Conservation (phyloP, 64 coral and sea anemone genomes). For the Astreopora myriophthalma region DNA sequence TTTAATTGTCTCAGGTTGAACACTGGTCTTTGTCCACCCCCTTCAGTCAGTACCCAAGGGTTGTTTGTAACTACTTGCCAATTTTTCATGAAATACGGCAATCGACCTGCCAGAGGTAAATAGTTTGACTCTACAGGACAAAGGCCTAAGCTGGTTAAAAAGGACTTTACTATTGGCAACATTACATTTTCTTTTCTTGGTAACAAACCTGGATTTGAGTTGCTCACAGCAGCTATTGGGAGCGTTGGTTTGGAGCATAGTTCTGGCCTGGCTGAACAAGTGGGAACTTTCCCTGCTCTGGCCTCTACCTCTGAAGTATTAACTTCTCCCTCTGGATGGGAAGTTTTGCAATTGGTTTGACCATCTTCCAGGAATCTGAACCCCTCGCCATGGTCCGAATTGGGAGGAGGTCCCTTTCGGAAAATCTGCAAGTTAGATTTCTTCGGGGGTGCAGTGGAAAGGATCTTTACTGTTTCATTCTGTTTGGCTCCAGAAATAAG, state of each 20-base stretch:
- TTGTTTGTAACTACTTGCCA: constrained; percentile 50
- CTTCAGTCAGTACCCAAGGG: constrained; percentile 32
- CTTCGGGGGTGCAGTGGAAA: not conserved
- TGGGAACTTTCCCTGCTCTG: constrained; percentile 32
- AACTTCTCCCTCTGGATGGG: not conserved
- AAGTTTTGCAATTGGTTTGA: not conserved
- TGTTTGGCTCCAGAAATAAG: not conserved
- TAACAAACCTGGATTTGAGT: constrained; percentile 1
- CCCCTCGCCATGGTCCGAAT: constrained; percentile 18
- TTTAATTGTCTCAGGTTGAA: constrained; percentile 37
- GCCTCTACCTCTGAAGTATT: constrained; percentile 1
- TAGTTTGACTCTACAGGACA: not conserved
- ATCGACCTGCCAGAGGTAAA: constrained; percentile 6
- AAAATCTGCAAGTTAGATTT: constrained; percentile 31
- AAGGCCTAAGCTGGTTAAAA: constrained; percentile 22
- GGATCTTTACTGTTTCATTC: constrained; percentile 32
- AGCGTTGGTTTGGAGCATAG: constrained; percentile 13
- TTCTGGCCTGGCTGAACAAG: not conserved
- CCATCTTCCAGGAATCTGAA: not conserved
- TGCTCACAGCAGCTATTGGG: not conserved
- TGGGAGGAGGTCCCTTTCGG: constrained; percentile 43
- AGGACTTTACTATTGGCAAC: not conserved
- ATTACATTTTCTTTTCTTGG: constrained; percentile 22
- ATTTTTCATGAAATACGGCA: constrained; percentile 16
- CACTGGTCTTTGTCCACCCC: constrained; percentile 42